A percentile compares a stretch with the other conserved stretches of the same genome.
Evolutionary conservation across 2,888 invertebrate species (phyloP).

Genomic region (Rotaria sp.): DNA sequence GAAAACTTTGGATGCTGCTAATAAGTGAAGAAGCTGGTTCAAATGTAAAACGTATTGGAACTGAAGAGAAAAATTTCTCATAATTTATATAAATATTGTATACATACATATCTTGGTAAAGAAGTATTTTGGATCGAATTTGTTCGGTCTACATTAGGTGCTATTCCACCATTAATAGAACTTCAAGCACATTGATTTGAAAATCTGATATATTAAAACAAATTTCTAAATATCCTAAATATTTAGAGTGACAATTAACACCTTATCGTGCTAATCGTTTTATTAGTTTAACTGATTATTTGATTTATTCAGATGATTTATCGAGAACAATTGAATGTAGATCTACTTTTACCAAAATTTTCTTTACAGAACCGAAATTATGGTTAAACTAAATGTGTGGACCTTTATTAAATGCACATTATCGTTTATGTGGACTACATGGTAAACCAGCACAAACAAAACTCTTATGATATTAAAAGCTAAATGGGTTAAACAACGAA

Average conservation of each 20-base stretch:
- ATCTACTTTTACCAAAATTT: not conserved
- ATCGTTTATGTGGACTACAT: not conserved
- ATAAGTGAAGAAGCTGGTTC: not conserved
- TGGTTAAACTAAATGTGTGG: conserved; percentile 2
- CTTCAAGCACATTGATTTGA: not conserved
- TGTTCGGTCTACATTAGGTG: not conserved
- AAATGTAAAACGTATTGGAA: not conserved
- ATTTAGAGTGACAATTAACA: conserved; percentile 23
- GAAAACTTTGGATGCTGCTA: too few species aligned
- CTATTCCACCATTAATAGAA: conserved; percentile 5
- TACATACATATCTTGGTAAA: not conserved
- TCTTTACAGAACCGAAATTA: conserved; percentile 20
- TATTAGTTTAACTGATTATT: not conserved
- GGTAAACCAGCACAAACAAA: not conserved
- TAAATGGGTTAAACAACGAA: conserved; percentile 20
- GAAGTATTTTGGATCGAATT: not conserved
- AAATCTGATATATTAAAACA: not conserved
- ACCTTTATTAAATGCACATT: not conserved
- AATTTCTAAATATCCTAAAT: not conserved
- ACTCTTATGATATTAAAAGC: not conserved
- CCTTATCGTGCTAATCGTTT: not conserved
- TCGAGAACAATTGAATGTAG: not conserved
- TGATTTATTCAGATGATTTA: conserved; percentile 13
- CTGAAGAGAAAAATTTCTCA: not conserved
- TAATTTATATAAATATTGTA: conserved; percentile 23